Conservation (phyloP, 2,888 invertebrate species). For the Acrocyrtus sp. region DNA sequence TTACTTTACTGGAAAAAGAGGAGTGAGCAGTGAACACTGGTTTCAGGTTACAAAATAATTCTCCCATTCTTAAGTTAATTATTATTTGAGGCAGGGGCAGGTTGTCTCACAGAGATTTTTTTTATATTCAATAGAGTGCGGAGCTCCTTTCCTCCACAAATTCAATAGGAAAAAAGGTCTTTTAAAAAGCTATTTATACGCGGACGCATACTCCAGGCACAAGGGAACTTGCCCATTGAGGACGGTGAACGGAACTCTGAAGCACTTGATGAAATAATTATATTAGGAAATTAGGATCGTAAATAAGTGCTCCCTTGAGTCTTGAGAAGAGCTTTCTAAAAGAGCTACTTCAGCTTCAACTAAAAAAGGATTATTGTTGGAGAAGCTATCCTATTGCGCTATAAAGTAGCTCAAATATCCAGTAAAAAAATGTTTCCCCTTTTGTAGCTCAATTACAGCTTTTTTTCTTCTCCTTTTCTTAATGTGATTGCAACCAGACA, state of each 20-base stretch:
- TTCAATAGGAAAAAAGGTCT: background rate
- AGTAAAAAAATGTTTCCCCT: background rate
- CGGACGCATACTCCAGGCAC: no score
- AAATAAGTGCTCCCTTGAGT: background rate
- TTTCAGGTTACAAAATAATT: slow-evolving; percentile 30
- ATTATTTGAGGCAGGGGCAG: slow-evolving; percentile 6
- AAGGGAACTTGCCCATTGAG: no score
- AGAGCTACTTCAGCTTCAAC: background rate
- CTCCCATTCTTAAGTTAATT: slow-evolving; percentile 37
- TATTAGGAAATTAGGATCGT: background rate
- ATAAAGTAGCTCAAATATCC: background rate
- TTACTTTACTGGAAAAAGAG: background rate
- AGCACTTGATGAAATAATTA: background rate
- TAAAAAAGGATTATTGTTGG: no score
- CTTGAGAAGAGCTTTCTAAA: background rate
- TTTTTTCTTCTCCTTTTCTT: background rate
- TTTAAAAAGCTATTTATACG: background rate
- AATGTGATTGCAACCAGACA: background rate
- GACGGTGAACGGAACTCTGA: no score
- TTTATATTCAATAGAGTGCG: slow-evolving; percentile 9
- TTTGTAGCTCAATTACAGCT: background rate
- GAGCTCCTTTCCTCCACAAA: slow-evolving; percentile 44
- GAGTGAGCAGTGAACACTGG: slow-evolving; percentile 28
- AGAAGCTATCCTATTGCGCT: background rate
- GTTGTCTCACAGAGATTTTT: slow-evolving; percentile 4